These are phyloP conservation scores for Dendrolimus pini DNA, from an alignment of 2,888 invertebrate genomes.

Conservation along the genomic window DNA sequence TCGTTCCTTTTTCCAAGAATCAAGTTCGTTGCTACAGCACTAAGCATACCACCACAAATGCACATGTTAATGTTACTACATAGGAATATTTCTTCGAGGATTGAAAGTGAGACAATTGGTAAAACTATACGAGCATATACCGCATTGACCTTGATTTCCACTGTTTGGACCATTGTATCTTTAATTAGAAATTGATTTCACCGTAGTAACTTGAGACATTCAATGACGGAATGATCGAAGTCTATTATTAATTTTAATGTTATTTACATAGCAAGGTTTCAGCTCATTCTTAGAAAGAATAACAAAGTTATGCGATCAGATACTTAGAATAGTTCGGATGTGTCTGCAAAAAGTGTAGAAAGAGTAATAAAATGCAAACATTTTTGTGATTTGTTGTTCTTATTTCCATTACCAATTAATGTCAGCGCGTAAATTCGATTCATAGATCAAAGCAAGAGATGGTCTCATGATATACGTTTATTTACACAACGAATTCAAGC, in stretches of 20 bases:
- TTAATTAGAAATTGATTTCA: constrained; percentile 13
- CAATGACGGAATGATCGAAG: constrained; percentile 5
- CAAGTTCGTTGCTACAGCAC: constrained; percentile 30
- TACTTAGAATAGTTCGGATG: neutral
- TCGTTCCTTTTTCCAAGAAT: constrained; percentile 32
- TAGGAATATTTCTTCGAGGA: constrained; percentile 19
- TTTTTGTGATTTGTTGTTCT: constrained; percentile 11
- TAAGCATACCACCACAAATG: constrained; percentile 45
- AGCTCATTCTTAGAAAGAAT: too few species aligned
- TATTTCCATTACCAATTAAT: constrained; percentile 13
- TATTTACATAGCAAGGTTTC: too few species aligned
- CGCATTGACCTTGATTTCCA: constrained; percentile 31
- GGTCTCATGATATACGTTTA: constrained; percentile 20
- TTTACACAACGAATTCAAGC: constrained; percentile 16
- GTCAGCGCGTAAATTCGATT: constrained; percentile 15
- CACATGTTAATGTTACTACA: constrained; percentile 42
- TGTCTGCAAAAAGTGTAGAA: neutral
- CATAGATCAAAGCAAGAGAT: constrained; percentile 19
- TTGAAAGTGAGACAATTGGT: constrained; percentile 26
- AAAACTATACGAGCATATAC: constrained; percentile 34
- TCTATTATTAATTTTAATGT: neutral
- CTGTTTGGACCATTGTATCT: constrained; percentile 34
- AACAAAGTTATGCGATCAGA: neutral
- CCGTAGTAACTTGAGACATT: neutral
- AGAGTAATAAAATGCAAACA: constrained; percentile 6